Evolutionary conservation across 2,888 invertebrate species (phyloP).

Genomic region (Myathropa florea): DNA sequence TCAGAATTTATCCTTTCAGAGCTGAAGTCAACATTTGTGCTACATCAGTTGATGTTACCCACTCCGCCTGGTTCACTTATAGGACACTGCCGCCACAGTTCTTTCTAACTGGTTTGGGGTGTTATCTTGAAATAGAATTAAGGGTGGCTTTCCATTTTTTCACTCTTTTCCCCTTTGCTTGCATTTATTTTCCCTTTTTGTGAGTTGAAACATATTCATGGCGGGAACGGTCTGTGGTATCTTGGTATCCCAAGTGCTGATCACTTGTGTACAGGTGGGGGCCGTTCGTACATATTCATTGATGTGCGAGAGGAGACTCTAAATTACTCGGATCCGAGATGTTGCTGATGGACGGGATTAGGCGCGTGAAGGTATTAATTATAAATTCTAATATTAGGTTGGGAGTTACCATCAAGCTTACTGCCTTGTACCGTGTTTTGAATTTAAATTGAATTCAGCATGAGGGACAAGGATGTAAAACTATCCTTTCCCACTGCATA

Average conservation of each 20-base stretch:
- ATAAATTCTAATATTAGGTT: slow-evolving; percentile 38
- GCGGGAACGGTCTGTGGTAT: slow-evolving; percentile 26
- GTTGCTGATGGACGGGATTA: neutral
- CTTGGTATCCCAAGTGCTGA: slow-evolving; percentile 32
- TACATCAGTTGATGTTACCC: slow-evolving; percentile 13
- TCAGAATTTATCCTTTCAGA: slow-evolving; percentile 26
- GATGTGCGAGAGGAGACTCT: slow-evolving; percentile 12
- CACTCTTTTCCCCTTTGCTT: slow-evolving; percentile 31
- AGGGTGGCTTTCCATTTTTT: slow-evolving; percentile 2
- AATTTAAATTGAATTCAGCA: neutral
- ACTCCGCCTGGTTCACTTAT: slow-evolving; percentile 3
- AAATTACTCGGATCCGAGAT: slow-evolving; percentile 23
- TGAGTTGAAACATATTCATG: slow-evolving; percentile 47
- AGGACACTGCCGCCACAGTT: neutral
- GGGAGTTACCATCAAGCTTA: slow-evolving; percentile 4
- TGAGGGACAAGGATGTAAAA: neutral
- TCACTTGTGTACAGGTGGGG: slow-evolving; percentile 24
- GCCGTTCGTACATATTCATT: slow-evolving; percentile 15
- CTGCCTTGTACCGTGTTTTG: neutral
- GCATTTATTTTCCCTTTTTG: slow-evolving; percentile 37
- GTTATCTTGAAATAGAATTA: slow-evolving; percentile 53
- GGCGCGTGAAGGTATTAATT: slow-evolving; percentile 24
- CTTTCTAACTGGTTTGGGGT: slow-evolving; percentile 1
- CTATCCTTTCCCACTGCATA: neutral
- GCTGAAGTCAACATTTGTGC: slow-evolving; percentile 21